Evolutionary conservation across 2,797 vertebrate species (phyloP).

Genomic region (Crypturellus tataupa): DNA sequence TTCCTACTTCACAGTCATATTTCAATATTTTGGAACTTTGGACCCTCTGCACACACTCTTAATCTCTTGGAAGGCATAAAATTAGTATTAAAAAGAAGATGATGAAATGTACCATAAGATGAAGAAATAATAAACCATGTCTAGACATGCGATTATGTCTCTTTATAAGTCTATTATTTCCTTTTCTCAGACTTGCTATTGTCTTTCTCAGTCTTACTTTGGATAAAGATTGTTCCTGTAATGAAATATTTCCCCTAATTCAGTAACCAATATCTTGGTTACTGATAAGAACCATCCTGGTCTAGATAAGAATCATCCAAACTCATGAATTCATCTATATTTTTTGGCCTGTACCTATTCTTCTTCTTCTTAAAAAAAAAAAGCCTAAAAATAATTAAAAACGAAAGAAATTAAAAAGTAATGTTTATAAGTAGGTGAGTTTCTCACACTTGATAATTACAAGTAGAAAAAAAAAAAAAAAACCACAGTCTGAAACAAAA

Average conservation of each 20-base stretch:
- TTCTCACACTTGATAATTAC: constrained; percentile 26
- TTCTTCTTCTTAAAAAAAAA: neutral
- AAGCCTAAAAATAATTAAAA: neutral
- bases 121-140: neutral
- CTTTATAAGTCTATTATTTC: constrained; percentile 8
- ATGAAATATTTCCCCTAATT: constrained; percentile 12
- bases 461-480: neutral
- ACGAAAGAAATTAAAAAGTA: neutral
- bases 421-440: neutral
- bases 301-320: neutral
- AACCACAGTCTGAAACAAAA: neutral
- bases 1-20: neutral
- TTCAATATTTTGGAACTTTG: neutral
- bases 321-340: neutral
- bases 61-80: neutral
- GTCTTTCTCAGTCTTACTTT: neutral
- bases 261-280: neutral
- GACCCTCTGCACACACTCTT: neutral
- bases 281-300: too few species aligned
- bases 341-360: neutral
- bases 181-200: neutral
- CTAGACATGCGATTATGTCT: neutral
- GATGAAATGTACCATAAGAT: neutral
- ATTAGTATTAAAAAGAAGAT: neutral
- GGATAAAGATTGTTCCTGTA: neutral